Percentiles rank a stretch among this genome's conserved stretches.
Evolutionary conservation across 2,888 invertebrate species (phyloP).

Genomic region (Masnerella sp.): DNA sequence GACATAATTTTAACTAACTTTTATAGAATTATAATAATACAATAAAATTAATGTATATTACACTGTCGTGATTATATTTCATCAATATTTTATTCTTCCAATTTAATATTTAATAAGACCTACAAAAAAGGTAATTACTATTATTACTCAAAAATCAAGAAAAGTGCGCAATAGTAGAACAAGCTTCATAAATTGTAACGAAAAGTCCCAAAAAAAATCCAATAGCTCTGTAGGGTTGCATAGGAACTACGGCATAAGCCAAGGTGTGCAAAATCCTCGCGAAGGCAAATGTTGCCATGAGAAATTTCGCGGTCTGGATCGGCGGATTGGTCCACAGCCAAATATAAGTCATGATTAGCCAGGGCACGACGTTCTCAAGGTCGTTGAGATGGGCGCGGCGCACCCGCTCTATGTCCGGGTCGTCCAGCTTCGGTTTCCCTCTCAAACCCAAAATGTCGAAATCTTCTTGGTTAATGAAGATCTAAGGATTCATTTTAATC

Average conservation of each 20-base stretch:
- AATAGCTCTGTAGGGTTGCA: constrained; percentile 79
- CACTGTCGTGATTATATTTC: no score
- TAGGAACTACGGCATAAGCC: constrained; percentile 78
- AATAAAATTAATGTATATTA: no score
- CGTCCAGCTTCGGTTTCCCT: no score
- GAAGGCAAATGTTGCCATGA: constrained; percentile 79
- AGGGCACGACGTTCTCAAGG: constrained; percentile 80
- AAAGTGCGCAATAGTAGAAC: constrained; percentile 58
- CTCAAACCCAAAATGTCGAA: no score
- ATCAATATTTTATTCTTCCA: no score
- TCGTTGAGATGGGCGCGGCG: constrained; percentile 81
- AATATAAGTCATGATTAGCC: constrained; percentile 79
- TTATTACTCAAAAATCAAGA: no score
- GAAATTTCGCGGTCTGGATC: constrained; percentile 74
- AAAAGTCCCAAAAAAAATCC: constrained; percentile 74
- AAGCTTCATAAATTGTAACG: constrained; percentile 77
- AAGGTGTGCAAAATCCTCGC: constrained; percentile 79
- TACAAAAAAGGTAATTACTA: no score
- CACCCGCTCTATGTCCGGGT: constrained; percentile 78
- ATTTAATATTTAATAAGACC: no score
- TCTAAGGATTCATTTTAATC: no score
- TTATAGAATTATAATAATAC: no score
- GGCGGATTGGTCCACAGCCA: constrained; percentile 79
- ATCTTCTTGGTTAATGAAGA: no score
- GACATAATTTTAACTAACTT: no score